Evolutionary conservation across 1,140 invertebrate genomes (phyloP), one percentile per base, ranked within the genome.

Genomic region (Spodoptera frugiperda): DNA sequence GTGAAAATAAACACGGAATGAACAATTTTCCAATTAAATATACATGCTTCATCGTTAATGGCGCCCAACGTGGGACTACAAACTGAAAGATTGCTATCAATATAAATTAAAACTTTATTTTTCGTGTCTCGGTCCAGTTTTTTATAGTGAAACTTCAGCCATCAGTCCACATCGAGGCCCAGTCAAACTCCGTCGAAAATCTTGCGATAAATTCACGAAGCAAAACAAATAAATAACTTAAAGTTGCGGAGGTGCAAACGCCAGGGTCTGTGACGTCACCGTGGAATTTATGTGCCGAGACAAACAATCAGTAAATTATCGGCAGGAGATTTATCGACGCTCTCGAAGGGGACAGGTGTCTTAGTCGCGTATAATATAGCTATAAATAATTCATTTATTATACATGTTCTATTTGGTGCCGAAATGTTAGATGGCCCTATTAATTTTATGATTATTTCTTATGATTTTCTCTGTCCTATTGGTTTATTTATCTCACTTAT

Each of bases 271-370:
- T 78, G 54, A 76, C 77, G 75, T 82, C 80, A 82, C 76, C 25
- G 33, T 6, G 6, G 25, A 71, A 84, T 84, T 84, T 84, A 84
- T 83, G 30, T 49, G 8, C 53, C n/a, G 75, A 21, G 79, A 81
- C 79, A 84, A 84, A 84, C 83, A 85, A 82, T 76, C 82, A 65
- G 79, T 87, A 84, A 87, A 86, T 88, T 87, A 85, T 86, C 81
- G 81, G 78, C 55, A 25, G 19, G 77, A 84, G 85, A 87, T 88
- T 88, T 88, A 87, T 87, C 75, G 79, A 68, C 19, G 65, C 71
- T 70, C 55, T 74, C 65, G 72, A 25, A 72, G 67, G 70, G 80
- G 76, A 79, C 84, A 85, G 82, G 82, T 83, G 82, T 78, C 75
- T 51, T 61, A 61, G 63, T 70, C 49, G 11, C 11, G 77, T 72